A percentile compares a stretch with the other conserved stretches of the same genome.
phyloP scores from a whole-genome alignment of 2,797 vertebrate species.

The Pseudomugil gertrudae region DNA sequence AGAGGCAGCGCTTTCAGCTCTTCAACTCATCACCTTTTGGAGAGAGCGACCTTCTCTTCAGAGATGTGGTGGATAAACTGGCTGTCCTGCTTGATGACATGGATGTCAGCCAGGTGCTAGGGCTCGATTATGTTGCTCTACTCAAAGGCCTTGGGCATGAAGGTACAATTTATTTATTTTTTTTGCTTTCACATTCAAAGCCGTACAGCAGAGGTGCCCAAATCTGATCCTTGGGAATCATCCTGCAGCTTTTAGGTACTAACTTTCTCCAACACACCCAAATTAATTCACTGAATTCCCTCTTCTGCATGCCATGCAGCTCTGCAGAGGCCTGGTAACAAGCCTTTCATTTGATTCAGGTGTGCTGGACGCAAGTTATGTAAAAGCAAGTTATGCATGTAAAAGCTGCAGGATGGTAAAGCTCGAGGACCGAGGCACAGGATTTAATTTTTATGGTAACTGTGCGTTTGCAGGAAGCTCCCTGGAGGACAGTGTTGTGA shows the following conservation, averaged over 20 bases:
- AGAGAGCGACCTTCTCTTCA: constrained; percentile 87
- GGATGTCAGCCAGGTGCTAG: constrained; percentile 88
- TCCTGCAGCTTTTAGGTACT: too few species aligned
- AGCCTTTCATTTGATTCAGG: too few species aligned
- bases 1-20: constrained; percentile 84
- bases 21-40: constrained; percentile 85
- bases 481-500: constrained; percentile 89
- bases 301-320: too few species aligned
- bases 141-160: constrained; percentile 93
- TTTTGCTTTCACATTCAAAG: neutral
- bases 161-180: constrained; percentile 77
- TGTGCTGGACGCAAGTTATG: too few species aligned
- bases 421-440: too few species aligned
- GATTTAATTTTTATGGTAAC: constrained; percentile 17
- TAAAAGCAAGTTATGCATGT: too few species aligned
- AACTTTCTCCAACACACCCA: too few species aligned
- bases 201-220: too few species aligned
- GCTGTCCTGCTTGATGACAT: constrained; percentile 79
- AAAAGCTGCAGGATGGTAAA: too few species aligned
- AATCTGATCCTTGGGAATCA: too few species aligned
- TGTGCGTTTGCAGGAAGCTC: constrained; percentile 84
- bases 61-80: constrained; percentile 83
- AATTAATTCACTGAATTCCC: too few species aligned
- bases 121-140: constrained; percentile 90
- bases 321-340: too few species aligned